A percentile compares a stretch with the other conserved stretches of the same genome.
Conservation (phyloP, 2,888 invertebrate genomes). For the Galerucella calmariensis region DNA sequence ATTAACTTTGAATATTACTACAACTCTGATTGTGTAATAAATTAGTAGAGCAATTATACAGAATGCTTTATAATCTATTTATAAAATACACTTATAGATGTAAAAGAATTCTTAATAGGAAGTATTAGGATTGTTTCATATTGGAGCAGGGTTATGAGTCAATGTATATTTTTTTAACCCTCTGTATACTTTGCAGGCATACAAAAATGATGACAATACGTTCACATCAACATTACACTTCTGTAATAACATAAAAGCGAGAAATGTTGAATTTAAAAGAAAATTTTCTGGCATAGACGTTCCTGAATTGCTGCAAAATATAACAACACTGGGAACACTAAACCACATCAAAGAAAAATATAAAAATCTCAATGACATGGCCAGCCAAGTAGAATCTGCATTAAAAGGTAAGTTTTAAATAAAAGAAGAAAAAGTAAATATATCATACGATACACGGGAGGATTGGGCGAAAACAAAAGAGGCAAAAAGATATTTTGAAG, state of each 20-base stretch:
- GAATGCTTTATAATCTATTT: neutral
- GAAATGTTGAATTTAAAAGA: constrained; percentile 57
- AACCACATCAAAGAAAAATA: constrained; percentile 60
- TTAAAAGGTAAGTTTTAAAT: constrained; percentile 53
- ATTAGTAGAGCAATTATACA: neutral
- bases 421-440: no score
- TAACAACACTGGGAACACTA: constrained; percentile 51
- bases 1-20: neutral
- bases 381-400: constrained; percentile 56
- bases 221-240: constrained; percentile 57
- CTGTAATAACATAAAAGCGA: constrained; percentile 52
- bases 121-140: no score
- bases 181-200: constrained; percentile 52
- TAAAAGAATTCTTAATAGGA: no score
- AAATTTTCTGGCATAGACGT: constrained; percentile 58
- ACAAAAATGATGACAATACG: constrained; percentile 51
- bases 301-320: constrained; percentile 54
- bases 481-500: no score
- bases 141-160: no score
- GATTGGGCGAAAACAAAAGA: no score
- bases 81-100: neutral
- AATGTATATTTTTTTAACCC: neutral
- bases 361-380: constrained; percentile 55
- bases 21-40: neutral
- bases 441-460: no score